Base-by-base conservation (phyloP, 2,797 vertebrate species). In the Champsocephalus gunnari region DNA sequence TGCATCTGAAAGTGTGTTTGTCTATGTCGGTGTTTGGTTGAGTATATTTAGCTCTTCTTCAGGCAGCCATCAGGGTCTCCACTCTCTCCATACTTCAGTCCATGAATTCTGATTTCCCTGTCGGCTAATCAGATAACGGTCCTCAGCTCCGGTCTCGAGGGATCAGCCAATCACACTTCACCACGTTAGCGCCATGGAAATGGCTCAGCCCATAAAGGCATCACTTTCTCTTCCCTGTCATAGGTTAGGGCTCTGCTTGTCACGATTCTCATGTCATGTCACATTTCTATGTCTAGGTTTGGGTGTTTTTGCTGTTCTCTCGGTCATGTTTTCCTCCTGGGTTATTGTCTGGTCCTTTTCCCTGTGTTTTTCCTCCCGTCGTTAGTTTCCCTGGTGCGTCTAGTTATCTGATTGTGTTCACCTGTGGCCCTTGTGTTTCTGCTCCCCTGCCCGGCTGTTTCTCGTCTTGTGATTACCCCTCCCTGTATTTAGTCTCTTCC, bases 51-150 rank as follows among this genome's bases (percentile, higher is more conserved):
- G 63, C 12, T 70, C 43, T 63, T 82, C 55, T 68, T 79, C 66
- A 71, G 74, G 64, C 53, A 5, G 28, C 62, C 73, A 3, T 83
- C 77, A 77, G 76, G 69, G 69, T 73, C 79, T 62, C 32, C n/a
- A 11, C 45, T 78, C 56, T 78, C 70, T 48, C 17, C 24, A 19
- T 59, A 76, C 51, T 79, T 55, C 5, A 16, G 68, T 77, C 75
- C 61, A 89, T 92, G 84, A 92, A 90, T 92, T 53, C 71, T 86
- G 82, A 87, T 87, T 90, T 89, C 57, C 63, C 70, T 48, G 51
- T 43, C 41, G 10, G 51, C 67, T 90, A 89, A 94, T 94, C 82
- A 66, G 82, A 91, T 94, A 80, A 88, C 45, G 32, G 70, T 71
- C 69, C 75, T 77, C 74, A 75, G 75, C 60, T 72, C 67, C 44